Evolutionary conservation across 2,797 vertebrate genomes (phyloP).

Genomic region (Anas georgica): DNA sequence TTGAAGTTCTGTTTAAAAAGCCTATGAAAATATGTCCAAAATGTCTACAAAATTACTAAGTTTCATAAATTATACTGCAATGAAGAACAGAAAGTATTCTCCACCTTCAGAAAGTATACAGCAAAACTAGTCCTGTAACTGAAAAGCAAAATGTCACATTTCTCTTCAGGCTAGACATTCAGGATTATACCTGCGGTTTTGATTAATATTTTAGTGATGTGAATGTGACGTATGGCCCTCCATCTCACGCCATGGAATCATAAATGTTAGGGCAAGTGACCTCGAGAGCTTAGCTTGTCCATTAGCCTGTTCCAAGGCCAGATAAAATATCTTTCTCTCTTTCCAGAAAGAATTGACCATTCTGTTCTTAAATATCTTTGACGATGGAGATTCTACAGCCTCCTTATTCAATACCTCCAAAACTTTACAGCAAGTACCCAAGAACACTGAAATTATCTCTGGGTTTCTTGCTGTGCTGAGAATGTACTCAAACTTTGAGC

Average conservation of each 20-base stretch:
- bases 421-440: not conserved
- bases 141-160: not conserved
- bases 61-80: not conserved
- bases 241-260: not conserved
- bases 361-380: not conserved
- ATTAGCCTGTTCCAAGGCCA: not conserved
- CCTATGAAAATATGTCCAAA: not conserved
- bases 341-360: not conserved
- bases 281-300: not conserved
- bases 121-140: not conserved
- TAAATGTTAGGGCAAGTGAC: not conserved
- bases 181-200: not conserved
- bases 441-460: not conserved
- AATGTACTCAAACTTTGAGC: not conserved
- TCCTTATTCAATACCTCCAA: not conserved
- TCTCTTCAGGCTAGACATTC: not conserved
- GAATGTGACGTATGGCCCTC: not conserved
- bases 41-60: not conserved
- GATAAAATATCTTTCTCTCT: not conserved
- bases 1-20: not conserved
- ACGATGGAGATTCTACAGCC: not conserved
- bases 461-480: not conserved
- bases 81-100: not conserved
- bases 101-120: not conserved
- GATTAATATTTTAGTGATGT: not conserved